Evolutionary conservation across 2,797 vertebrate species (phyloP), one percentile per base, ranked within the genome.

Genomic region (Sebastiscus tertius): DNA sequence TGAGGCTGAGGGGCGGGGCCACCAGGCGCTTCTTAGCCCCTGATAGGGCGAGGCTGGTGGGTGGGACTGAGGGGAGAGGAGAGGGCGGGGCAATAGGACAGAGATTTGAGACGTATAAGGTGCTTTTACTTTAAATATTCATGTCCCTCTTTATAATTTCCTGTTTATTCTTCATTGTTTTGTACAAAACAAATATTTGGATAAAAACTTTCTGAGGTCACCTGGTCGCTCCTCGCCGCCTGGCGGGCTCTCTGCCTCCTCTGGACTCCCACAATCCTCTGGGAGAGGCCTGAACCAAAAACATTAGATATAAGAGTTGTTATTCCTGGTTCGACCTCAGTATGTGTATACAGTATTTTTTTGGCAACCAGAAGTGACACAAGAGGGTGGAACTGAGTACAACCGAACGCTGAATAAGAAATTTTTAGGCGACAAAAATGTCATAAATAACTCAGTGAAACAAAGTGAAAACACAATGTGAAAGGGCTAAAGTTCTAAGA

Each of bases 1-100:
- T 93, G 39, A 96, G 87, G 60, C 77, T 95, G 74, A 97, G 88
- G 2, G 94, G 61, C 0, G 96, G 96, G 0, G 95, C 97, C 0
- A 83, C 79, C 20, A 98, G 95, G 0, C 96, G 95, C 80, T 95
- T 97, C 72, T 95, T 95, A 81, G 93, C 92, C 2, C 78, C 88
- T 13, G 94, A 94, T 2, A 96, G 87, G n/a, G 94, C 88, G 24
- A 96, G 87, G 31, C 93, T 96, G 80, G 83, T 95, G 70, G 95
- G 91, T 1, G 93, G 91, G 1, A 82, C 96, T 96, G 56, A 39
- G 13, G 36, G 8, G 0, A 10, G 3, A 5, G 12, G 4, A 26
- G 3, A 29, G 63, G 34, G 3, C 6, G 12, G 22, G 63, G 16
- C 5, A 8, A 49, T 8, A 63, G 3, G 10, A 49, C 8, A 22